A percentile compares a stretch with the other conserved stretches of the same genome.
phyloP scores from a whole-genome alignment of 2,888 invertebrate species.

The Spisula subtruncata region DNA sequence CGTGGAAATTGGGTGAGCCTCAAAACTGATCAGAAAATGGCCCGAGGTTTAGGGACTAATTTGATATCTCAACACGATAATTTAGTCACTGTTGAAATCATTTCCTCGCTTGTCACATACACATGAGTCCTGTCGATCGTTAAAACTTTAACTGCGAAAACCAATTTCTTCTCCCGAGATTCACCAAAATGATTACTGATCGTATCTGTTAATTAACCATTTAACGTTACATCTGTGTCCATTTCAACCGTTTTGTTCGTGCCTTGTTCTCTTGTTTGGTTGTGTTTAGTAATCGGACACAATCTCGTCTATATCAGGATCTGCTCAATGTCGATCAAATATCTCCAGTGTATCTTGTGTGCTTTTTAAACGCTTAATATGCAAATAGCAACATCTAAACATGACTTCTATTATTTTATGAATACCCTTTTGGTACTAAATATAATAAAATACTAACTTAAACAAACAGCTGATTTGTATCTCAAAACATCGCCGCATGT shows the following conservation, averaged over 20 bases:
- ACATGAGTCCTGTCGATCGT: slow-evolving; percentile 15
- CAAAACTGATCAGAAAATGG: slow-evolving; percentile 16
- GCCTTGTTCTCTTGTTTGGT: neutral
- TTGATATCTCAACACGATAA: slow-evolving; percentile 33
- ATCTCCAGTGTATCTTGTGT: slow-evolving; percentile 2
- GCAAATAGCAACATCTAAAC: slow-evolving; percentile 25
- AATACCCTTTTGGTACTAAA: slow-evolving; percentile 26
- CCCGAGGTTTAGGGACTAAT: slow-evolving; percentile 23
- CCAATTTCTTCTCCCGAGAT: slow-evolving; percentile 42
- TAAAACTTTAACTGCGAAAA: slow-evolving; percentile 39
- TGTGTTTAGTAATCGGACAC: slow-evolving; percentile 2
- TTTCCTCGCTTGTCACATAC: slow-evolving; percentile 49
- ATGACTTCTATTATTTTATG: neutral
- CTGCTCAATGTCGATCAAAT: neutral
- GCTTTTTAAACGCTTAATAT: slow-evolving; percentile 21
- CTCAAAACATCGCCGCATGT: neutral
- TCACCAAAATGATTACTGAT: slow-evolving; percentile 40
- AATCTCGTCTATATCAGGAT: slow-evolving; percentile 4
- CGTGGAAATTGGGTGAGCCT: slow-evolving; percentile 35
- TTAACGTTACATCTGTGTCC: slow-evolving; percentile 43
- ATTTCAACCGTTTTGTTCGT: slow-evolving; percentile 8
- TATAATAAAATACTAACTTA: slow-evolving; percentile 33
- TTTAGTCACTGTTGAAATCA: slow-evolving; percentile 28
- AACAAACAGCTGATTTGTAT: slow-evolving; percentile 36
- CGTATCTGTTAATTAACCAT: slow-evolving; percentile 59